phyloP scores from a whole-genome alignment of 2,797 vertebrate species.

The Crenichthys baileyi region DNA sequence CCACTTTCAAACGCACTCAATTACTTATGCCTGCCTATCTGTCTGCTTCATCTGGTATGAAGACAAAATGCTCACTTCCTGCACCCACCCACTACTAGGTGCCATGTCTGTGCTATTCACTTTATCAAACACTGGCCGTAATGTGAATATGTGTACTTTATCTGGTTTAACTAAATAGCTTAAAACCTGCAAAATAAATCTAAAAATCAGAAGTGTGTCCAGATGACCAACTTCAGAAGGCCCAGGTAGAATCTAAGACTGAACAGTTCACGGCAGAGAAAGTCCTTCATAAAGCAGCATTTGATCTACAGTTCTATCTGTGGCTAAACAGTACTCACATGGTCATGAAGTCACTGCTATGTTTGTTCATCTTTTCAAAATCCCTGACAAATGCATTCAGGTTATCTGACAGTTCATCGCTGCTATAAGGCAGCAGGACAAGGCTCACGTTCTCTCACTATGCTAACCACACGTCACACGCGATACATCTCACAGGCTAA shows the following conservation, averaged over 20 bases:
- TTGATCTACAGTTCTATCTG: too few relatives aligned
- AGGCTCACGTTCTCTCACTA: slow-evolving; percentile 8
- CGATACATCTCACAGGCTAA: slow-evolving; percentile 15
- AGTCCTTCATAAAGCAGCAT: too few relatives aligned
- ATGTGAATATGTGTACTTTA: neutral
- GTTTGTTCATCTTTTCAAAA: neutral
- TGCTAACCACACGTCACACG: slow-evolving; percentile 12
- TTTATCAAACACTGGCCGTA: neutral
- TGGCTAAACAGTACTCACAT: neutral
- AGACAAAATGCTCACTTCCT: neutral
- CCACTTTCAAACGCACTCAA: neutral
- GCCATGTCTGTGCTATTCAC: neutral
- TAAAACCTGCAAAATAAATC: neutral
- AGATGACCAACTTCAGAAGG: neutral
- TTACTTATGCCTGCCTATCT: neutral
- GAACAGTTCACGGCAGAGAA: too few relatives aligned
- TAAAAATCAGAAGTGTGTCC: neutral
- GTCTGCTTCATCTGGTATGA: neutral
- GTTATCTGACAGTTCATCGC: slow-evolving; percentile 16
- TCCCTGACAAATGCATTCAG: neutral
- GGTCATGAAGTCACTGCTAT: neutral
- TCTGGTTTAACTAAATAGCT: too few relatives aligned
- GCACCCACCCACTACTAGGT: too few relatives aligned
- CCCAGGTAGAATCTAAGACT: neutral
- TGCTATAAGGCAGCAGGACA: slow-evolving; percentile 20